These are phyloP conservation scores for Semibalanus balanoides DNA, from an alignment of 1,140 invertebrate genomes.

Conservation along the genomic window DNA sequence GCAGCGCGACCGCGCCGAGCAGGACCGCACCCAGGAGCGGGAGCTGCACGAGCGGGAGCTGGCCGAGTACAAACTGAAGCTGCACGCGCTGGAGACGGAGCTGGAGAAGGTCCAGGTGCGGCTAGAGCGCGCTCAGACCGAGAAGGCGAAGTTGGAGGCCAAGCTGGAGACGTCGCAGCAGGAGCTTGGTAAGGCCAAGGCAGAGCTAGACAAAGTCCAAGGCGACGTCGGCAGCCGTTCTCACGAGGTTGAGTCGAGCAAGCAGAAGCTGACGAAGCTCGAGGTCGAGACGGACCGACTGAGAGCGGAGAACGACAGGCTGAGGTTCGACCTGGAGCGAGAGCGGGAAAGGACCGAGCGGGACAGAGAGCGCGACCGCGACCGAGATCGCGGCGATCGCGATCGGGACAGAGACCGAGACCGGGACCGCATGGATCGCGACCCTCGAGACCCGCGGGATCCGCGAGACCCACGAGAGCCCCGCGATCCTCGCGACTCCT, in stretches of 20 bases:
- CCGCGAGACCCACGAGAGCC: conserved; percentile 10
- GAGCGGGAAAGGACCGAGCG: conserved; percentile 38
- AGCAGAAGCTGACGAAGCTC: conserved; percentile 63
- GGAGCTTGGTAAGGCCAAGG: conserved; percentile 82
- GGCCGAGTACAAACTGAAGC: conserved; percentile 86
- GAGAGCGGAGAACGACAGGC: conserved; percentile 30
- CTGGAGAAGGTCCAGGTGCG: conserved; percentile 74
- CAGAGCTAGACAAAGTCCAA: conserved; percentile 77
- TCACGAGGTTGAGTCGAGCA: conserved; percentile 75
- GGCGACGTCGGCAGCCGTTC: conserved; percentile 73
- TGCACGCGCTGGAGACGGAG: conserved; percentile 37
- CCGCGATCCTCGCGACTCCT: background rate
- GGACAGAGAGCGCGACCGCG: conserved; percentile 8
- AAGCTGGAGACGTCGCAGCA: conserved; percentile 83
- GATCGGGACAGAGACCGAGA: conserved; percentile 52
- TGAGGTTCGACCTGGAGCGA: conserved; percentile 69
- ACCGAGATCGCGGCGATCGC: conserved; percentile 7
- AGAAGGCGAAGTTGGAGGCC: conserved; percentile 77
- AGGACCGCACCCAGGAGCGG: conserved; percentile 85
- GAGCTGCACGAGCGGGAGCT: conserved; percentile 85
- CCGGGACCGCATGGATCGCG: conserved; percentile 6
- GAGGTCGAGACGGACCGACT: conserved; percentile 76
- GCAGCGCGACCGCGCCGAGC: conserved; percentile 85
- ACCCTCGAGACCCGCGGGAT: background rate
- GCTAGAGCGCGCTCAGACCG: conserved; percentile 67